Evolutionary conservation across 2,888 invertebrate species (phyloP).

Genomic region (Trisateles emortualis): DNA sequence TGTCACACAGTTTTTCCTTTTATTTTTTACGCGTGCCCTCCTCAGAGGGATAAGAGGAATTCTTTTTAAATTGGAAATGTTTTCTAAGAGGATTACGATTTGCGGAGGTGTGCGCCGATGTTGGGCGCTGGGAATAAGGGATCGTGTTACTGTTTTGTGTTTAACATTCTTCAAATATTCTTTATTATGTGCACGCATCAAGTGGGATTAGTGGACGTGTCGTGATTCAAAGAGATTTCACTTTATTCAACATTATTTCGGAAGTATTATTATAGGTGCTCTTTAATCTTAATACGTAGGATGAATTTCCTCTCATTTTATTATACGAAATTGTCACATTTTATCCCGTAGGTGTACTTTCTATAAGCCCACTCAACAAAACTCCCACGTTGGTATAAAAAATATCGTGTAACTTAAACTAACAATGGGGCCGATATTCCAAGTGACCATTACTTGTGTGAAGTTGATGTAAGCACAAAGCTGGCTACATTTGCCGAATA

Average conservation of each 20-base stretch:
- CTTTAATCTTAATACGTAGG: background rate
- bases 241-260: conserved; percentile 13
- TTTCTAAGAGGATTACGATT: conserved; percentile 87
- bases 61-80: conserved; percentile 88
- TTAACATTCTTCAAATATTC: conserved; percentile 66
- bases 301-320: conserved; percentile 9
- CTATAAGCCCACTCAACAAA: conserved; percentile 38
- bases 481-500: conserved; percentile 48
- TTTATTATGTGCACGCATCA: conserved; percentile 50
- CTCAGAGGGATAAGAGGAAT: conserved; percentile 84
- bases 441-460: conserved; percentile 65
- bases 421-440: conserved; percentile 66
- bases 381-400: conserved; percentile 50
- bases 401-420: conserved; percentile 47
- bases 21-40: conserved; percentile 85
- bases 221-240: conserved; percentile 36
- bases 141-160: conserved; percentile 73
- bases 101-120: conserved; percentile 80
- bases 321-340: conserved; percentile 34
- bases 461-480: conserved; percentile 62
- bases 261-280: conserved; percentile 2
- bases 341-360: conserved; percentile 41
- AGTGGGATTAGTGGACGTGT: conserved; percentile 48
- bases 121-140: conserved; percentile 74
- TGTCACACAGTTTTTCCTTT: conserved; percentile 83